Evolutionary conservation across 2,113 vertebrate genomes (phyloP), one percentile per base, ranked within the genome.

Genomic region (Lophura nycthemera): DNA sequence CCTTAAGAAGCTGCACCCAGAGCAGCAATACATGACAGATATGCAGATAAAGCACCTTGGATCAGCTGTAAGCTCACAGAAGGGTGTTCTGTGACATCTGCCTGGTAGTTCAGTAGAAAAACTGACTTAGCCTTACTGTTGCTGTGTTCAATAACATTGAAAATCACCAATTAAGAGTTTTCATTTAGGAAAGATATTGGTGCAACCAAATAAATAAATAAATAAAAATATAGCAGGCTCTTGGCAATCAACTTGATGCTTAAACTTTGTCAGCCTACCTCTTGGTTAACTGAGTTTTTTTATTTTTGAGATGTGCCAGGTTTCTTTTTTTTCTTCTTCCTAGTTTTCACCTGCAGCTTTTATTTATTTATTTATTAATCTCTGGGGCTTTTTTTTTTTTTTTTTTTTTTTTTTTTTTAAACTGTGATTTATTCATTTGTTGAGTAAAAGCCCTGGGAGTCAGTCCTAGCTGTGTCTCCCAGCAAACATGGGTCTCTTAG

Each of bases 141-240:
- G 78, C 67, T 52, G 32, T 42, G 48, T 32, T 65, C 25, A 29
- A 7, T 67, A 52, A 12, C 20, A 25, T 14, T 45, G 54, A 1
- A 73, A 48, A 76, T 69, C 78, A 40, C 36, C 38, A 78, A 48
- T 83, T 78, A 90, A 63, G 34, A 85, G 48, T 24, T 95, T 32
- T 75, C 50, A 60, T 63, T 89, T 76, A 14, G 19, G 65, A 47
- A 15, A 40, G 70, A 25, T n/a, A 69, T 40, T 1, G 5, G 21
- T 34, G 6, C 43, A 64, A 22, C 32, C 56, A 0, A 4, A 50
- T 45, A n/a, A 45, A 45, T 30, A 21, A 36, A 43, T 43, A 43
- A 43, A 43, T 2, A 43, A 65, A 72, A 32, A 40, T 59, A 16
- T 6, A 50, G 18, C 11, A 30, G 45, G 74, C 59, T 83, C 42